Evolutionary conservation across 1,140 invertebrate genomes (phyloP).

Genomic region (Orussus abietinus): DNA sequence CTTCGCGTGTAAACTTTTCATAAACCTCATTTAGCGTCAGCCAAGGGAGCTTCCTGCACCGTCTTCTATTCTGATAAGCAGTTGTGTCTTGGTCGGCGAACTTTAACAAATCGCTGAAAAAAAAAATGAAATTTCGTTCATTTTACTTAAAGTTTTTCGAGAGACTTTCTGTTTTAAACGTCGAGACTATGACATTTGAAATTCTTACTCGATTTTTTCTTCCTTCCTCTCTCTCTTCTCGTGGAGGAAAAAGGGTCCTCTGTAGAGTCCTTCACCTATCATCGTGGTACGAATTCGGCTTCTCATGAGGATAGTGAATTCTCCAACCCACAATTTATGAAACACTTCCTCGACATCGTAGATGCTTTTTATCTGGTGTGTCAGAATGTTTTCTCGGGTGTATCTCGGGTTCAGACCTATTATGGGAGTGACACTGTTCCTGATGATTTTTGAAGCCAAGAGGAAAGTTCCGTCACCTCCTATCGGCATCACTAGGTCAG

Average conservation of each 20-base stretch:
- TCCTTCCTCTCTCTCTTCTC: slow-evolving; percentile 56
- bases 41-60: slow-evolving; percentile 63
- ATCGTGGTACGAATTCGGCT: slow-evolving; percentile 82
- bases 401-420: slow-evolving; percentile 95
- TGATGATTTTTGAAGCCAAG: slow-evolving; percentile 79
- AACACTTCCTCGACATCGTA: slow-evolving; percentile 62
- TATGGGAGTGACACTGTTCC: slow-evolving; percentile 71
- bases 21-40: slow-evolving; percentile 74
- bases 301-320: slow-evolving; percentile 59
- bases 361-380: slow-evolving; percentile 72
- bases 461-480: slow-evolving; percentile 97
- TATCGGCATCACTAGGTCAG: slow-evolving; percentile 86
- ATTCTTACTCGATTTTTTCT: slow-evolving; percentile 24
- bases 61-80: slow-evolving; percentile 16
- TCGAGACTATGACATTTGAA: slow-evolving; percentile 3
- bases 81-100: slow-evolving; percentile 21
- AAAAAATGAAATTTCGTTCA: slow-evolving; percentile 11
- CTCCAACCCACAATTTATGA: slow-evolving; percentile 68
- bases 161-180: neutral
- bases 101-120: slow-evolving; percentile 17
- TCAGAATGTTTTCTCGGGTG: slow-evolving; percentile 79
- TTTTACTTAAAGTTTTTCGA: neutral
- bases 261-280: slow-evolving; percentile 57
- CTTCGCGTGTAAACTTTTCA: too few species aligned
- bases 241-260: slow-evolving; percentile 61